Conservation (phyloP, 2,113 vertebrate genomes). For the Actenoides lindsayi region DNA sequence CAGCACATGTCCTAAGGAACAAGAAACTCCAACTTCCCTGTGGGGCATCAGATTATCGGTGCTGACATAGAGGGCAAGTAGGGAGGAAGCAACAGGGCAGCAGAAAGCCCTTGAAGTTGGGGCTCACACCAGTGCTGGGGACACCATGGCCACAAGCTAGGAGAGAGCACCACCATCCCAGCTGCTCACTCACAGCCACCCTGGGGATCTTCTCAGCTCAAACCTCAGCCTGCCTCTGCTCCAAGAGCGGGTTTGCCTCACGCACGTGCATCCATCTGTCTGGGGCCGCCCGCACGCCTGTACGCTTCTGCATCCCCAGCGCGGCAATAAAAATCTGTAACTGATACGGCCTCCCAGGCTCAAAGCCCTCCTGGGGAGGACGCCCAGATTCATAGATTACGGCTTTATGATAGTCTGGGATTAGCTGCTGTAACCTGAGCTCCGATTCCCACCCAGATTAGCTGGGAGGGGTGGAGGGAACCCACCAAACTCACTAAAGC, state of each 20-base stretch:
- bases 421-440: neutral
- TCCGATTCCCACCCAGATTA: neutral
- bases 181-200: neutral
- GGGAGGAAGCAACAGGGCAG: neutral
- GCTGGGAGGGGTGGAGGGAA: neutral
- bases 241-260: neutral
- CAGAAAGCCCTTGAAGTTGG: neutral
- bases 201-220: neutral
- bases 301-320: neutral
- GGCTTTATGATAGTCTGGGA: neutral
- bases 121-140: neutral
- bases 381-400: neutral
- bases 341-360: neutral
- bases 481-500: neutral
- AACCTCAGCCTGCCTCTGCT: neutral
- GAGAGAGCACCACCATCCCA: neutral
- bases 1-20: accelerated
- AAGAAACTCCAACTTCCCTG: neutral
- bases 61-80: neutral
- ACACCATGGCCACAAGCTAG: neutral
- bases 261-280: neutral
- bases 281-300: neutral
- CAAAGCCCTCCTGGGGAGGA: neutral
- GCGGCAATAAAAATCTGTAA: slow-evolving; percentile 8
- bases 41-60: neutral